Percentiles rank a stretch among this genome's conserved stretches.
Evolutionary conservation across 92 coral and sea anemone genomes (phyloP).

Genomic region (Palythoa heliodiscus): DNA sequence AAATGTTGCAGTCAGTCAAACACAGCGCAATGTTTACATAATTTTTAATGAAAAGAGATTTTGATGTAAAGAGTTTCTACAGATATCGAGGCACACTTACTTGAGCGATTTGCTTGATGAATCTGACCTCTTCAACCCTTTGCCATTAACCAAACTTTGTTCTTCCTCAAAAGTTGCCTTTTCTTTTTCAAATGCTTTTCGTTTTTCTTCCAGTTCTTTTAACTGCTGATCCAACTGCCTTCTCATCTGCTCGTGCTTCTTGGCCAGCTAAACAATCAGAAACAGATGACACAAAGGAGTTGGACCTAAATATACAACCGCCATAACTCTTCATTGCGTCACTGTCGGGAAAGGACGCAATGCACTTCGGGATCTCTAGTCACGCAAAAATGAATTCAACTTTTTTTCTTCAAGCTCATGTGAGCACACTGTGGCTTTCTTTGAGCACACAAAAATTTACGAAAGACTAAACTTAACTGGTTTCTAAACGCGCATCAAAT

Average conservation of each 20-base stretch:
- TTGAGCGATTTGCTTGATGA: conserved; percentile 87
- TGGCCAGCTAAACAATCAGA: conserved; percentile 70
- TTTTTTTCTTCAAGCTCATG: too few relatives aligned
- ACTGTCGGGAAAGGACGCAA: not conserved
- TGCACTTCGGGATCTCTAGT: not conserved
- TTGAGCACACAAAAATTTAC: too few relatives aligned
- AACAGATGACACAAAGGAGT: not conserved
- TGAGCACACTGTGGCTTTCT: too few relatives aligned
- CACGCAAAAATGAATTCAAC: too few relatives aligned
- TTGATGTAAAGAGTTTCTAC: not conserved
- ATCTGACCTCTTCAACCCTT: conserved; percentile 81
- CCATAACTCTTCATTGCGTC: not conserved
- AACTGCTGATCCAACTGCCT: conserved; percentile 91
- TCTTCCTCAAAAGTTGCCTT: conserved; percentile 76
- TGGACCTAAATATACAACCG: not conserved
- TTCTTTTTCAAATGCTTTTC: conserved; percentile 91
- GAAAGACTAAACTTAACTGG: too few relatives aligned
- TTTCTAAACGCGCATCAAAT: too few relatives aligned
- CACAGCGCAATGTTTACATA: too few relatives aligned
- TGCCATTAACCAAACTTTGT: conserved; percentile 60
- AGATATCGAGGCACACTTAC: conserved; percentile 54
- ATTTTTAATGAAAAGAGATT: too few relatives aligned
- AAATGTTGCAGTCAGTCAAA: not conserved
- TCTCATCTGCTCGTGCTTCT: conserved; percentile 94
- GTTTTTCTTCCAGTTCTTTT: conserved; percentile 92